Conservation (phyloP, 2,113 vertebrate genomes). For the Poeciliopsis retropinna region DNA sequence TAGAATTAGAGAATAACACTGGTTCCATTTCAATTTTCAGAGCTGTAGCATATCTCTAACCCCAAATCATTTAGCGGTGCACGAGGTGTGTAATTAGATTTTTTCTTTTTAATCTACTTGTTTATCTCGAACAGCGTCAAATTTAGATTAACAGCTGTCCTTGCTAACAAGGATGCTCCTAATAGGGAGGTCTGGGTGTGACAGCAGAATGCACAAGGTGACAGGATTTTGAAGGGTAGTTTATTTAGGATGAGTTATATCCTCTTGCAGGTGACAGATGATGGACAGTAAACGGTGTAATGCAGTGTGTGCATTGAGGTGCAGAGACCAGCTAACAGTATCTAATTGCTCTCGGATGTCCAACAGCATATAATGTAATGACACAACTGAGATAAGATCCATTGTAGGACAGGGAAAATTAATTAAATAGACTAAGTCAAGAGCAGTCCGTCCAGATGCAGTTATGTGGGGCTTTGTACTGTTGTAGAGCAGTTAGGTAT, state of each 20-base stretch:
- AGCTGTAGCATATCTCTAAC: conserved; percentile 26
- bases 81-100: conserved; percentile 57
- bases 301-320: conserved; percentile 8
- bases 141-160: conserved; percentile 35
- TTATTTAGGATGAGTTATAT: neutral
- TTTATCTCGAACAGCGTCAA: conserved; percentile 25
- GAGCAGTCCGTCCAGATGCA: neutral
- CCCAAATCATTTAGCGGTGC: conserved; percentile 32
- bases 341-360: neutral
- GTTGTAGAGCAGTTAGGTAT: neutral
- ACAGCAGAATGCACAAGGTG: conserved; percentile 25
- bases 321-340: conserved; percentile 2
- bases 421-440: neutral
- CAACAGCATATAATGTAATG: conserved; percentile 1
- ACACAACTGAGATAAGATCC: conserved; percentile 6
- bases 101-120: conserved; percentile 34
- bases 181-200: conserved; percentile 30
- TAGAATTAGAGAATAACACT: conserved; percentile 15
- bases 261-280: conserved; percentile 10
- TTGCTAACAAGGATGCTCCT: conserved; percentile 26
- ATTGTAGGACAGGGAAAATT: neutral
- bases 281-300: conserved; percentile 29
- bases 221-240: conserved; percentile 25
- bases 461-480: neutral
- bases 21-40: conserved; percentile 23